Base-by-base conservation (phyloP, 2,888 invertebrate genomes). In the Stenurella melanura region DNA sequence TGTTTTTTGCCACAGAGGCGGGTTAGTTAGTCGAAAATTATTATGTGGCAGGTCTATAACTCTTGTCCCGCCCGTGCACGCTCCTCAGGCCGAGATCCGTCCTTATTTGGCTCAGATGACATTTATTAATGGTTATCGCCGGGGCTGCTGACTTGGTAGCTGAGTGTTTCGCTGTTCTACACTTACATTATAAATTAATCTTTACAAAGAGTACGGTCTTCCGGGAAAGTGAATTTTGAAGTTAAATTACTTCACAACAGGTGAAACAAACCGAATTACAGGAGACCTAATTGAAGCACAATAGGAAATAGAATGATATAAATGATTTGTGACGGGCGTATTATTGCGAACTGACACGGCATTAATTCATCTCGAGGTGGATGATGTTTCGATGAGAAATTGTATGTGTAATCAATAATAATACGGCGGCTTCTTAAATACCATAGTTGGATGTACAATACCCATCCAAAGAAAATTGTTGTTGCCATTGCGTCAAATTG, bases 111-210 rank as follows among this genome's bases (percentile, higher is more conserved):
- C 71, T 60, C 60, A 73, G 77, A 78, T 74, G 80, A 80, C 80
- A 78, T 79, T 75, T 80, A 80, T 77, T 80, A 80, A 80, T 80
- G 80, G 77, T 68, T 77, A 77, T 78, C 75, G 75, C 77, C 68
- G 73, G 80, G 78, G 80, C 73, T 73, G 80, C 74, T 64, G 77
- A 75, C 77, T 79, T 75, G 77, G 56, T 74, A 74, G 68, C 60
- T 50, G 56, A 70, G 70, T 70, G 70, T 70, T 70, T 70, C 70
- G 76, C 74, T 79, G 74, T 78, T 80, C 78, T 73, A 78, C 76
- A 78, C 78, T 76, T 70, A 72, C 78, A 64, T 80, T 74, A 80
- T 80, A 80, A 78, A 80, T 80, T 80, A 80, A 80, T 78, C 78
- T 73, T 60, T 56, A 42, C 60, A 60, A 56, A 70, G 60, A 38